These are phyloP conservation scores for Volucella inflata DNA, from an alignment of 2,888 invertebrate species.

Conservation along the genomic window DNA sequence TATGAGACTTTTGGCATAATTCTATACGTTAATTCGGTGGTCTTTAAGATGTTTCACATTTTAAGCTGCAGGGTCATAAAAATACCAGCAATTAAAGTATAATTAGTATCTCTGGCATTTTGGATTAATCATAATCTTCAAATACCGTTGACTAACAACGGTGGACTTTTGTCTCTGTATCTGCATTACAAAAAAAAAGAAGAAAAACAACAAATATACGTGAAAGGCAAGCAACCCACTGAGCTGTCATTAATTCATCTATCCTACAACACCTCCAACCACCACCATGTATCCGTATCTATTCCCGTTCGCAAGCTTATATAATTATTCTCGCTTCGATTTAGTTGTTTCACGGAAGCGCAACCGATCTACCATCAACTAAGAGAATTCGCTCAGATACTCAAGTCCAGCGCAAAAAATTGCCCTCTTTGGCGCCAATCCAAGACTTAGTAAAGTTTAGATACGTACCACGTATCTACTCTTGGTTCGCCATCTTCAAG, in stretches of 20 bases:
- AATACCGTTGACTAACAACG: conserved; percentile 32
- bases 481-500: conserved; percentile 39
- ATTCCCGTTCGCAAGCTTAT: conserved; percentile 63
- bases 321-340: conserved; percentile 72
- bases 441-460: conserved; percentile 24
- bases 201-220: conserved; percentile 27
- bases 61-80: conserved; percentile 39
- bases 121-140: conserved; percentile 37
- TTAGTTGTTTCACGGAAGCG: conserved; percentile 71
- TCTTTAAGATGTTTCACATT: conserved; percentile 1
- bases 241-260: conserved; percentile 45
- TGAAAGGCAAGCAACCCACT: conserved; percentile 55
- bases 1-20: conserved; percentile 41
- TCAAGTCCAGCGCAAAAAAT: conserved; percentile 23
- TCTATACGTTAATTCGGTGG: conserved; percentile 27
- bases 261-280: conserved; percentile 14
- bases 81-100: conserved; percentile 59
- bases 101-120: conserved; percentile 55
- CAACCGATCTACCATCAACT: conserved; percentile 27
- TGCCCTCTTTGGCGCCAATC: conserved; percentile 31
- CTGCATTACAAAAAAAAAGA: background rate
- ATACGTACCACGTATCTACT: background rate
- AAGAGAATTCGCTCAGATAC: conserved; percentile 25
- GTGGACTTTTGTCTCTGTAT: conserved; percentile 27
- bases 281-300: conserved; percentile 2